phyloP scores from a whole-genome alignment of 2,888 invertebrate genomes.

The Brachyopa scutellaris region DNA sequence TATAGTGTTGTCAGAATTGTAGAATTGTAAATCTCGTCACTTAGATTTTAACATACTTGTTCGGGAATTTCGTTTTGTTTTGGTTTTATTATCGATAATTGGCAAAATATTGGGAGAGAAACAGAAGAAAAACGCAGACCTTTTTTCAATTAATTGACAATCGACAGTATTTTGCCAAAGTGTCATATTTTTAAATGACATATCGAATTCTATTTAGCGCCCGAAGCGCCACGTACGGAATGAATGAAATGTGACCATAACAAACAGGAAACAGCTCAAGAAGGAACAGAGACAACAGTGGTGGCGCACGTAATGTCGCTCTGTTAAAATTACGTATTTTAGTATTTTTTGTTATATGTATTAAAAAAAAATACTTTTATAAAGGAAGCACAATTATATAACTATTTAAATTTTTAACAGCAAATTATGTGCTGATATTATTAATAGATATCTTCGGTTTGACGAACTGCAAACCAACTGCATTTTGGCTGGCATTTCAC shows the following conservation, averaged over 20 bases:
- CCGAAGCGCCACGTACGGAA: not conserved
- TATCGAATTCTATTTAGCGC: not conserved
- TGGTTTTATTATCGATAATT: slow-evolving; percentile 33
- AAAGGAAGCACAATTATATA: no score
- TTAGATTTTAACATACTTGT: slow-evolving; percentile 60
- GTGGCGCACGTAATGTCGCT: no score
- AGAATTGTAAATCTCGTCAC: slow-evolving; percentile 19
- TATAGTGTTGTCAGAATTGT: slow-evolving; percentile 12
- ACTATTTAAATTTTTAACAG: no score
- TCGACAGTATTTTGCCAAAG: slow-evolving; percentile 66
- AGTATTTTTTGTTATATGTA: no score
- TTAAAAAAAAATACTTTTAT: no score
- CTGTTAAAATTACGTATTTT: no score
- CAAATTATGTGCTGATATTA: no score
- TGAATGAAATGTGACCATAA: no score
- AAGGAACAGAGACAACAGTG: slow-evolving; percentile 33
- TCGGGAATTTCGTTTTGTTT: slow-evolving; percentile 24
- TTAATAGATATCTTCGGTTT: no score
- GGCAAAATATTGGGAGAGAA: slow-evolving; percentile 52
- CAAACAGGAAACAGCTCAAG: no score
- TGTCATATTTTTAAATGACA: slow-evolving; percentile 37
- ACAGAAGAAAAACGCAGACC: slow-evolving; percentile 8
- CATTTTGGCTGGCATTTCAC: no score
- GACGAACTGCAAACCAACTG: no score
- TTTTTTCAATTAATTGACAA: slow-evolving; percentile 40